A percentile compares a stretch with the other conserved stretches of the same genome.
Conservation (phyloP, 2,888 invertebrate species). For the Proisotoma minuta region DNA sequence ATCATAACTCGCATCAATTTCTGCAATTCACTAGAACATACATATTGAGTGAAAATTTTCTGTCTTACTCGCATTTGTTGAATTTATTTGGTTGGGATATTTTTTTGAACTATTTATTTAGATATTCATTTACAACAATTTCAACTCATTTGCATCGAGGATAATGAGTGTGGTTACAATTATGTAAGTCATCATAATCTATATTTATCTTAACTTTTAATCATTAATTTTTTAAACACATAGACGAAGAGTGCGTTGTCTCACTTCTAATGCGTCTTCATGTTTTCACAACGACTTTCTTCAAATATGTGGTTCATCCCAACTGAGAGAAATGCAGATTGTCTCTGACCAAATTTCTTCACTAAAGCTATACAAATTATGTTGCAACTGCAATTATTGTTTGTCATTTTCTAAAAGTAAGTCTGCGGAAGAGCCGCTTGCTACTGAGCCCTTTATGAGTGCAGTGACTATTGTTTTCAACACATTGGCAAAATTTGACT, state of each 20-base stretch:
- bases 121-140: no score
- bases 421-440: neutral
- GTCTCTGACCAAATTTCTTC: slow-evolving; percentile 25
- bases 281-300: no score
- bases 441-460: slow-evolving; percentile 32
- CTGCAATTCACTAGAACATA: no score
- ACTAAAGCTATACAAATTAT: slow-evolving; percentile 15
- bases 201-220: neutral
- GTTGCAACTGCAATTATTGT: slow-evolving; percentile 32
- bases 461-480: slow-evolving; percentile 30
- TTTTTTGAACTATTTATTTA: no score
- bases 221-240: neutral
- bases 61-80: no score
- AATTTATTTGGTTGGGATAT: no score
- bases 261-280: no score
- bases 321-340: slow-evolving; percentile 27
- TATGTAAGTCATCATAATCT: slow-evolving; percentile 18
- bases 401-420: slow-evolving; percentile 24
- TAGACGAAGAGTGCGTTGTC: neutral
- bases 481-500: slow-evolving; percentile 20
- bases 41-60: no score
- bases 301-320: slow-evolving; percentile 31
- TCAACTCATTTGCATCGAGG: no score
- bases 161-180: slow-evolving; percentile 22
- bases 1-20: no score